Conservation (phyloP, 2,113 vertebrate species). For the Acrocephalus kingi region DNA sequence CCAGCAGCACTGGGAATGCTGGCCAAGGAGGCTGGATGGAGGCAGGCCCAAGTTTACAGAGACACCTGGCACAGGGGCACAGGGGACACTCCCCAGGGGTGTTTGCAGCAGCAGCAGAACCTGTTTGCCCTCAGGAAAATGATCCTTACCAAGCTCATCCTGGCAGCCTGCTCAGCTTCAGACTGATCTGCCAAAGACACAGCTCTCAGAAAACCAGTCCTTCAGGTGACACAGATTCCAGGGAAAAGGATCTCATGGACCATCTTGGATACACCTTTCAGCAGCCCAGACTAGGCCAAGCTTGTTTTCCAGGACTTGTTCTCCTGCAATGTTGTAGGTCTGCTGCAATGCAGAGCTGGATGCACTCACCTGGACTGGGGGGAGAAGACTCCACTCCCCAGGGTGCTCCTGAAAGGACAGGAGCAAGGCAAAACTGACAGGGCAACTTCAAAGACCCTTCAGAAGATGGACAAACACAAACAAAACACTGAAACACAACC, state of each 20-base stretch:
- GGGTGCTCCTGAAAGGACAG: neutral
- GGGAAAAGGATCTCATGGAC: neutral
- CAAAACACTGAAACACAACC: neutral
- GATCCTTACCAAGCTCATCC: neutral
- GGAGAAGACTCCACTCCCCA: neutral
- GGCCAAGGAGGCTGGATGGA: neutral
- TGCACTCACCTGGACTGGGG: neutral
- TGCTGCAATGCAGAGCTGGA: neutral
- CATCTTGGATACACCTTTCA: neutral
- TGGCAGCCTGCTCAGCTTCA: neutral
- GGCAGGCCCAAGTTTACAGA: neutral
- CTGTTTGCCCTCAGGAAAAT: neutral
- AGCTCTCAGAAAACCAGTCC: neutral
- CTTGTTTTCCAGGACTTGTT: neutral
- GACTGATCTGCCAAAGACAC: neutral
- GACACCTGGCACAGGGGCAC: neutral
- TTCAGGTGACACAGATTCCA: neutral
- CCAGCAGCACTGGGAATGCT: neutral
- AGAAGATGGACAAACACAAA: neutral
- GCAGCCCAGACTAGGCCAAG: neutral
- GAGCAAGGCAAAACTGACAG: neutral
- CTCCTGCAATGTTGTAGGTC: neutral
- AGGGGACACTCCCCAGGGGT: neutral
- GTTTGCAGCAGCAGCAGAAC: neutral
- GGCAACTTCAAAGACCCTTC: neutral